Evolutionary conservation across 2,113 vertebrate species (phyloP), one percentile per base, ranked within the genome.

Genomic region (Microtus oregoni): DNA sequence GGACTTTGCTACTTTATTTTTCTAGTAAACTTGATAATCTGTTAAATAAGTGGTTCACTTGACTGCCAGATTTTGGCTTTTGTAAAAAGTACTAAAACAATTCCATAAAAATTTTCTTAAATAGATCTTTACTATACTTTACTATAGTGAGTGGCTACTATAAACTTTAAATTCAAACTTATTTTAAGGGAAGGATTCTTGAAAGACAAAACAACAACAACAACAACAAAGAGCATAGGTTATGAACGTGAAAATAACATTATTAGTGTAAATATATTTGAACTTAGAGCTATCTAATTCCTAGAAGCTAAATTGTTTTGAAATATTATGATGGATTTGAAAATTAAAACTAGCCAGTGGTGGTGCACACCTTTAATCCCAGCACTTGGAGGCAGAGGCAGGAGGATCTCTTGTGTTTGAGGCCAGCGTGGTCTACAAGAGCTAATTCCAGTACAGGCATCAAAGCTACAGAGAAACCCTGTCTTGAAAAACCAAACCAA

Each of bases 1-100:
- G 52, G 65, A n/a, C 55, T 91, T 89, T 77, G 50, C 58, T 95
- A 44, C 47, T 90, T 90, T 88, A 70, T 72, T 96, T 94, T 94
- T 79, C 67, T 89, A 58, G 77, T 91, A 89, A 96, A 92, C 44
- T 83, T 83, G 94, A n/a, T 17, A 88, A 2, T 88, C 26, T 89
- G 50, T 81, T 96, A 7, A 90, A 88, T 70, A 38, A 95, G 1
- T 90, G 75, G 20, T 67, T 41, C 1, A 61, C 88, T 89, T 89
- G 30, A 55, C 65, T 90, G 61, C 24, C 67, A 68, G 67, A 68
- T 68, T 68, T 94, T 50, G 28, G 28, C 30, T 96, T 75, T 32
- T 86, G 38, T 89, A 94, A 67, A 65, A 1, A 24, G 30, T 94
- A 35, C 61, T 93, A 41, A 2, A 93, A 89, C 8, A 92, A n/a